Percentiles rank a stretch among this genome's conserved stretches.
These are phyloP conservation scores for Dendroctonus ponderosae DNA, from an alignment of 1,140 invertebrate species.

Conservation along the genomic window DNA sequence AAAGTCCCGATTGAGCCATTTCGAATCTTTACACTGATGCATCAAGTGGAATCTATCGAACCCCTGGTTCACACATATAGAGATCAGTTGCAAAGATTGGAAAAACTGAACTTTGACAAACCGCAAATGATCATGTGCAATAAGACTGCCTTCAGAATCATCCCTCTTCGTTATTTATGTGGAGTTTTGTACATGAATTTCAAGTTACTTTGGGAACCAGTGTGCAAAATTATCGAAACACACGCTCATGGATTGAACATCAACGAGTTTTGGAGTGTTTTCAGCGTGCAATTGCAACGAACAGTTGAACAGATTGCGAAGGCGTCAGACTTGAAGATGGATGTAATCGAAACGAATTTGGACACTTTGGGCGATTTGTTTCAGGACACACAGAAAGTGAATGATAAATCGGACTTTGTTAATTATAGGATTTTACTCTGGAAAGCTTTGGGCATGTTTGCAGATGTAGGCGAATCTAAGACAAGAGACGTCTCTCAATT, in stretches of 20 bases:
- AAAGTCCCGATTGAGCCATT: slow-evolving; percentile 42
- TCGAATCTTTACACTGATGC: slow-evolving; percentile 65
- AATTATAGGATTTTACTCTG: slow-evolving; percentile 80
- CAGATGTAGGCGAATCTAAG: slow-evolving; percentile 71
- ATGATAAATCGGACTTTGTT: slow-evolving; percentile 64
- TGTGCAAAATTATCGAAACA: slow-evolving; percentile 68
- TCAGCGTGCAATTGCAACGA: slow-evolving; percentile 61
- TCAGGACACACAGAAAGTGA: slow-evolving; percentile 46
- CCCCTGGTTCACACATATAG: slow-evolving; percentile 73
- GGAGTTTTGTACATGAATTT: slow-evolving; percentile 86
- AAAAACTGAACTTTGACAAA: slow-evolving; percentile 66
- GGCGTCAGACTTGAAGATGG: slow-evolving; percentile 25
- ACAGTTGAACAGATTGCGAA: slow-evolving; percentile 48
- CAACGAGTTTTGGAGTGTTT: slow-evolving; percentile 77
- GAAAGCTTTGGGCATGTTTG: slow-evolving; percentile 72
- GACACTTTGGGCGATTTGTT: slow-evolving; percentile 39
- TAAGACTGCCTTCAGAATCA: slow-evolving; percentile 58
- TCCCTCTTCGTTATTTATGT: slow-evolving; percentile 73
- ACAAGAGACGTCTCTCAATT: slow-evolving; percentile 75
- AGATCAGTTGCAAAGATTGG: slow-evolving; percentile 70
- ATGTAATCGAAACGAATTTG: slow-evolving; percentile 30
- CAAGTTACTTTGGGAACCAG: slow-evolving; percentile 83
- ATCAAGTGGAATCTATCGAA: slow-evolving; percentile 66
- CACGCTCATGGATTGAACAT: slow-evolving; percentile 66
- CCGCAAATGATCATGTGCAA: slow-evolving; percentile 58